Percentiles rank a stretch among this genome's conserved stretches.
phyloP scores from a whole-genome alignment of 1,140 invertebrate species.

The Heliconius hewitsoni region DNA sequence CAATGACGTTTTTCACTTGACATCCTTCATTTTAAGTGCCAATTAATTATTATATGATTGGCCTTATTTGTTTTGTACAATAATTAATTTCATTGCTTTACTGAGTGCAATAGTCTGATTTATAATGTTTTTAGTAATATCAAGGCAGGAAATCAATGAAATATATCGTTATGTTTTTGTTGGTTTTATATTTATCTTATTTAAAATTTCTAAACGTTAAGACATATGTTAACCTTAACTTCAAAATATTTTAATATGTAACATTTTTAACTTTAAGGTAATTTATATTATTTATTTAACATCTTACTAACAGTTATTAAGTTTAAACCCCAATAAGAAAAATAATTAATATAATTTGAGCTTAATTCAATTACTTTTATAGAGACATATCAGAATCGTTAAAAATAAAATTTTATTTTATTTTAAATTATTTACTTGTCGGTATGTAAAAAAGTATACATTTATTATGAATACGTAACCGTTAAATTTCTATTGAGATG shows the following conservation, averaged over 20 bases:
- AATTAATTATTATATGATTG: neutral
- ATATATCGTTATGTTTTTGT: no score
- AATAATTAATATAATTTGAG: no score
- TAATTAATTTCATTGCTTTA: neutral
- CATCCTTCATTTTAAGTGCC: slow-evolving; percentile 25
- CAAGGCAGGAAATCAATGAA: no score
- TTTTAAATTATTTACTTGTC: neutral
- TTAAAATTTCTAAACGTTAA: slow-evolving; percentile 9
- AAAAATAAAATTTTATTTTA: neutral
- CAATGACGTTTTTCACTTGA: slow-evolving; percentile 52
- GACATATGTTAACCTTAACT: slow-evolving; percentile 14
- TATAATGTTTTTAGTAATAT: neutral
- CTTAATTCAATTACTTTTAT: no score
- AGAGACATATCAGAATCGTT: neutral
- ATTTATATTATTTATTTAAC: no score
- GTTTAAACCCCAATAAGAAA: no score
- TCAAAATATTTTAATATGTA: neutral
- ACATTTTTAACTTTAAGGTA: neutral
- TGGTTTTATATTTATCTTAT: no score
- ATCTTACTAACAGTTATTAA: no score
- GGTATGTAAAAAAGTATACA: neutral
- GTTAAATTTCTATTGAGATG: neutral
- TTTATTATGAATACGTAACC: neutral
- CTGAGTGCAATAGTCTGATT: neutral
- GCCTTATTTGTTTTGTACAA: slow-evolving; percentile 15